Conservation (phyloP, 1,140 invertebrate genomes). For the Tetragonula clypearis region DNA sequence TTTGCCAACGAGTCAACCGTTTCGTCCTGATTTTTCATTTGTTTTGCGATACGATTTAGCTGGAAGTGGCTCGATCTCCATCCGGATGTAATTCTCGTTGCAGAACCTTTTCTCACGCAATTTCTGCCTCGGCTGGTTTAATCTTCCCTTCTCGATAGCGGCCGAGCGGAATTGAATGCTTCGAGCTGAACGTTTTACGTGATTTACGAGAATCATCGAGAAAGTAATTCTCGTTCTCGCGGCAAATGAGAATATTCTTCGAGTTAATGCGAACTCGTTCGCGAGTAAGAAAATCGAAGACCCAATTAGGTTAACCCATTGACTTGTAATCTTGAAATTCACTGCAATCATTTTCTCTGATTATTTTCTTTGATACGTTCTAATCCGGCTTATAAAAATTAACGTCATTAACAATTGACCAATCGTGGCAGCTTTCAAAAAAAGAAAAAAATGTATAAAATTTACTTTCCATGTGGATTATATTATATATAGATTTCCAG, state of each 20-base stretch:
- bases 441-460: neutral
- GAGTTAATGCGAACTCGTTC: neutral
- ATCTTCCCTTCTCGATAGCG: neutral
- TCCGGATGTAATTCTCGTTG: neutral
- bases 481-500: too few relatives aligned
- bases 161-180: neutral
- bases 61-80: neutral
- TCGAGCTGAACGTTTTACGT: neutral
- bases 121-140: neutral
- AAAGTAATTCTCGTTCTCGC: neutral
- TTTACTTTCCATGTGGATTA: too few relatives aligned
- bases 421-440: neutral
- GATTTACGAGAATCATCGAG: neutral
- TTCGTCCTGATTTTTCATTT: neutral
- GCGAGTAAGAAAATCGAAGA: neutral
- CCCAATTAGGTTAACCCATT: neutral
- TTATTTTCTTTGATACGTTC: neutral
- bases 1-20: neutral
- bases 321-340: neutral
- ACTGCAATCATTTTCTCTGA: neutral
- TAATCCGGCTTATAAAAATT: neutral
- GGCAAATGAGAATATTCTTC: neutral
- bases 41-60: conserved; percentile 1
- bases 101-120: neutral
- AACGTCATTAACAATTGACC: neutral